Percentiles rank a stretch among this genome's conserved stretches.
These are phyloP conservation scores for Romanogobio albipinnatus DNA, from an alignment of 2,113 vertebrate genomes.

Conservation along the genomic window DNA sequence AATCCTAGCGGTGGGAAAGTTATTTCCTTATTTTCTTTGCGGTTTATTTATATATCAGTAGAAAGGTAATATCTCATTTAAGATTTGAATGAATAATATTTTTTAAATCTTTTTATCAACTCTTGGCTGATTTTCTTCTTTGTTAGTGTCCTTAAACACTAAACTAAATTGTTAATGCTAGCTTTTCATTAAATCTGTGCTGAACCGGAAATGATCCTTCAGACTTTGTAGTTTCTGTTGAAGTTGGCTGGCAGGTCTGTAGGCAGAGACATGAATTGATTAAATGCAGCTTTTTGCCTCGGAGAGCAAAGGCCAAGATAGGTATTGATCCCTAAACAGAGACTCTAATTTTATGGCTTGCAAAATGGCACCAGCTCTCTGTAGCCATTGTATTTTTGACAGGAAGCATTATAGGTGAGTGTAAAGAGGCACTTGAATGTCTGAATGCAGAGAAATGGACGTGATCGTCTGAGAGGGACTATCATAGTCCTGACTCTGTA, in stretches of 20 bases:
- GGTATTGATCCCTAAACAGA: constrained; percentile 41
- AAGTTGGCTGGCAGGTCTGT: constrained; percentile 1
- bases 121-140: neutral
- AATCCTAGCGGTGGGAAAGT: neutral
- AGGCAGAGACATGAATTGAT: constrained; percentile 34
- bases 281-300: constrained; percentile 31
- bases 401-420: constrained; percentile 9
- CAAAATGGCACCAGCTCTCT: constrained; percentile 39
- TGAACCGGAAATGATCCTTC: constrained; percentile 8
- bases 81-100: neutral
- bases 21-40: neutral
- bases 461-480: constrained; percentile 35
- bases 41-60: too few species aligned
- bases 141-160: neutral
- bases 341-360: constrained; percentile 43
- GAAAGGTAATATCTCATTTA: too few species aligned
- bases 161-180: too few species aligned
- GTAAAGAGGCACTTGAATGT: constrained; percentile 20
- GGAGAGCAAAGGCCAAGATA: constrained; percentile 29
- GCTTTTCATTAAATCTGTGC: neutral
- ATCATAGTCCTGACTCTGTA: constrained; percentile 47
- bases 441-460: constrained; percentile 44
- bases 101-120: neutral
- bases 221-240: neutral
- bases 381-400: constrained; percentile 12